These are phyloP conservation scores for Tachycineta bicolor DNA, from an alignment of 2,113 vertebrate genomes.

Conservation along the genomic window DNA sequence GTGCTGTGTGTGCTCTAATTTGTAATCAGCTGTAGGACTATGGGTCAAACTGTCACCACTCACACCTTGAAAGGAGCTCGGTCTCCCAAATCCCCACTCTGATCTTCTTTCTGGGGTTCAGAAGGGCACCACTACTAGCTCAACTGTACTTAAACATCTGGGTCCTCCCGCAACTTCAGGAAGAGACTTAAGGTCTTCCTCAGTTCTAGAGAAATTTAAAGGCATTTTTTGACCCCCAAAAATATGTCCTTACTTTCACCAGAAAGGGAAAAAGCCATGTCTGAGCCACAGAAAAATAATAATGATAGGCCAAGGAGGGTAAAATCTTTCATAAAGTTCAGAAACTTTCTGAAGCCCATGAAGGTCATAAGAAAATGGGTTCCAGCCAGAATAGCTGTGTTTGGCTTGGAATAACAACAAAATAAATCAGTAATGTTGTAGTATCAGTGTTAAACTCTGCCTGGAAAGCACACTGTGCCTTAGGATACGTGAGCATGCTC, in stretches of 20 bases:
- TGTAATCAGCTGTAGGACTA: neutral
- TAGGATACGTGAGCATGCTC: neutral
- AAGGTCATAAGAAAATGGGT: neutral
- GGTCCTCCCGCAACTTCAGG: neutral
- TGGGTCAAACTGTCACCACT: neutral
- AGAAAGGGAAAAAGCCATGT: neutral
- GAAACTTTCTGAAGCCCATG: neutral
- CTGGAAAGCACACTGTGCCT: neutral
- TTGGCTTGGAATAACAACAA: conserved; percentile 11
- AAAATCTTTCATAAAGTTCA: neutral
- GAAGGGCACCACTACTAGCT: neutral
- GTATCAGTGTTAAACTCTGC: neutral
- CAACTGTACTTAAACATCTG: neutral
- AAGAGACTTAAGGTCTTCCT: neutral
- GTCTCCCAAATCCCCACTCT: neutral
- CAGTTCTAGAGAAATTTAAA: neutral
- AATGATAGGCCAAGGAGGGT: neutral
- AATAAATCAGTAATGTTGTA: neutral
- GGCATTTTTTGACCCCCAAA: neutral
- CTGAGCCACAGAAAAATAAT: neutral
- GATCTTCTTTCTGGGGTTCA: neutral
- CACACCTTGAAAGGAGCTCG: neutral
- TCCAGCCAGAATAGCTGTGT: neutral
- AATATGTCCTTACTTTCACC: neutral
- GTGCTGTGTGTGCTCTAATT: rapidly evolving